Base-by-base conservation (phyloP, 2,113 vertebrate species). In the Hippocampus abdominalis region DNA sequence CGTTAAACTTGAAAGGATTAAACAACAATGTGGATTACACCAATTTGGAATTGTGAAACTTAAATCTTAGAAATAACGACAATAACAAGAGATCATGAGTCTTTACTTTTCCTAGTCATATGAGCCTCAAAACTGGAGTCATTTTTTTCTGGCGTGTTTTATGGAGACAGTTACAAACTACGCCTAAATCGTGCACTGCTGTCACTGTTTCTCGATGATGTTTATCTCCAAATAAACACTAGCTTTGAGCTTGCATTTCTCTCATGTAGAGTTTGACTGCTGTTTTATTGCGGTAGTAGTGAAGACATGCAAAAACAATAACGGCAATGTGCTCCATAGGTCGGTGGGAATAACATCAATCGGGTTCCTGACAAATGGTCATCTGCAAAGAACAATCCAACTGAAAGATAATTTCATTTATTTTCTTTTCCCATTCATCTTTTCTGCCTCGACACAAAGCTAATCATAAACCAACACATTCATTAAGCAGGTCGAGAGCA, bases 401-500 rank as follows among this genome's bases (percentile, higher is more conserved):
- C 13, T 36, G 8, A 36, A 56, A 62, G 36, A 54, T 9, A 66
- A 57, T 64, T 59, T 68, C 11, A 0, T 86, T 86, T 87, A 86
- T 87, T 88, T 81, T 78, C 6, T 39, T 75, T 76, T 65, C 57
- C 18, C 46, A 73, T 75, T 46, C 68, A 54, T 75, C 60, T 71
- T 56, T 72, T 68, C 75, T 70, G 36, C 75, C 25, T 77, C 72
- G 66, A 82, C 78, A 84, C 70, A 85, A 89, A 89, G 81, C 80
- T 83, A 2, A 61, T 79, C 72, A 86, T 77, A 82, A 78, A 87
- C 73, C 72, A 32, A 57, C 86, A 86, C 86, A 90, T 91, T 74
- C 86, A 90, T 91, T 73, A 76, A 36, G 74, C 40, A 81, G 74
- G 72, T 85, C 27, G 68, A 69, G 63, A 66, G 27, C 74, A 60